Evolutionary conservation across 2,113 vertebrate genomes (phyloP), one percentile per base, ranked within the genome.

Genomic region (Hemibagrus wyckioides): DNA sequence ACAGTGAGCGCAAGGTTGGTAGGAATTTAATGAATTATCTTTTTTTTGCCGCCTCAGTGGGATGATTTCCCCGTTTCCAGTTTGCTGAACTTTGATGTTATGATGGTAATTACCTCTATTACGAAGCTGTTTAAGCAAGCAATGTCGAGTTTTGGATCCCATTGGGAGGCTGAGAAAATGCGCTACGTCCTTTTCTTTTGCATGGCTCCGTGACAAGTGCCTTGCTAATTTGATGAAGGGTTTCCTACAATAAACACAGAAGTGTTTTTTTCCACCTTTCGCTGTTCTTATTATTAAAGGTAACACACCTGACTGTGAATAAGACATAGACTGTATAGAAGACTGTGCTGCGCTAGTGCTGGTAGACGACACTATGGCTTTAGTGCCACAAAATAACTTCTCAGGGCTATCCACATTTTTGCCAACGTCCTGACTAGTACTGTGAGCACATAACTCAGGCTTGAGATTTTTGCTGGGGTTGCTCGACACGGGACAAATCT

Each of bases 31-130:
- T 1, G 48, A 56, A 23, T 8, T 14, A 8, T 57, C 1, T 25
- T 86, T 86, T 54, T 54, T 67, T 57, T 50, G 15, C 25, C 36
- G 30, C 28, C 65, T 86, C 33, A 14, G 30, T 4, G 30, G 85
- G 6, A 86, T 15, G 5, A 86, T 69, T 57, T 81, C 59, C 2
- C 85, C 85, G 4, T 56, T 81, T 69, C 85, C 79, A 30, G 80
- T 81, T 25, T 86, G 30, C n/a, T 71, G 48, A 44, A 71, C 77
- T 19, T 59, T 3, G 21, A 81, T 21, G 48, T 81, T 69, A 67
- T 86, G 52, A 36, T 71, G 61, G 63, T 86, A 86, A 57, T 81
- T 71, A 54, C 85, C 85, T 86, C 10, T 86, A 33, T 73, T 82
- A 25, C 48, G 44, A 6, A 86, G 61, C 54, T 82, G 73, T 23